A percentile compares a stretch with the other conserved stretches of the same genome.
These are phyloP conservation scores for Vespertilio murinus DNA, from an alignment of 2,797 vertebrate genomes.

Conservation along the genomic window DNA sequence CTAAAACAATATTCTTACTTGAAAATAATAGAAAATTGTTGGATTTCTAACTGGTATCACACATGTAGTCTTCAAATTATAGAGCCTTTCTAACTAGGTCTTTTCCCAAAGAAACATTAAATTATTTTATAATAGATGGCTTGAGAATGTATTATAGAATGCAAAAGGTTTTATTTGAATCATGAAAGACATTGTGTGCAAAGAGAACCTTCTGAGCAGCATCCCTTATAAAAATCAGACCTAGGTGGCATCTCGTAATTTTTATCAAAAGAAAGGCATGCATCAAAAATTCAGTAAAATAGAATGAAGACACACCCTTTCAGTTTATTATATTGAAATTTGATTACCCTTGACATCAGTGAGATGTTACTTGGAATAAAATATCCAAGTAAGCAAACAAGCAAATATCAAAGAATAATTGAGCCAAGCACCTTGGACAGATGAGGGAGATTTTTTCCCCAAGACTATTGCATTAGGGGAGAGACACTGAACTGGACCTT, in stretches of 20 bases:
- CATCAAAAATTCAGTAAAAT: not conserved
- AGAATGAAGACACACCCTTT: not conserved
- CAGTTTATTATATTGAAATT: not conserved
- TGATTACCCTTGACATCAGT: not conserved
- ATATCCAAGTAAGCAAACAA: not conserved
- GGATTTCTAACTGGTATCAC: not conserved
- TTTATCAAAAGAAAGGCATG: not conserved
- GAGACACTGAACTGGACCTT: not conserved
- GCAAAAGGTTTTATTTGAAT: not conserved
- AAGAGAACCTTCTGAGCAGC: not conserved
- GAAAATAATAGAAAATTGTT: constrained; percentile 2
- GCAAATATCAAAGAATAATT: not conserved
- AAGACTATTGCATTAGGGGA: not conserved
- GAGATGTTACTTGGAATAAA: not conserved
- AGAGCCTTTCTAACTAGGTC: not conserved
- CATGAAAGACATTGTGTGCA: not conserved
- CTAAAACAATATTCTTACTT: not conserved
- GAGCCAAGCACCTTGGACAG: not conserved
- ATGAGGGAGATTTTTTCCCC: not conserved
- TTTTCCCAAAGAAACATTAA: not conserved
- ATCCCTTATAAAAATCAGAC: not conserved
- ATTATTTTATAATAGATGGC: not conserved
- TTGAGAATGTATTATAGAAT: not conserved
- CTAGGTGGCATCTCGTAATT: not conserved
- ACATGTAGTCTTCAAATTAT: not conserved